phyloP scores from a whole-genome alignment of 2,797 vertebrate genomes.

The Tauraco hartlaubi region DNA sequence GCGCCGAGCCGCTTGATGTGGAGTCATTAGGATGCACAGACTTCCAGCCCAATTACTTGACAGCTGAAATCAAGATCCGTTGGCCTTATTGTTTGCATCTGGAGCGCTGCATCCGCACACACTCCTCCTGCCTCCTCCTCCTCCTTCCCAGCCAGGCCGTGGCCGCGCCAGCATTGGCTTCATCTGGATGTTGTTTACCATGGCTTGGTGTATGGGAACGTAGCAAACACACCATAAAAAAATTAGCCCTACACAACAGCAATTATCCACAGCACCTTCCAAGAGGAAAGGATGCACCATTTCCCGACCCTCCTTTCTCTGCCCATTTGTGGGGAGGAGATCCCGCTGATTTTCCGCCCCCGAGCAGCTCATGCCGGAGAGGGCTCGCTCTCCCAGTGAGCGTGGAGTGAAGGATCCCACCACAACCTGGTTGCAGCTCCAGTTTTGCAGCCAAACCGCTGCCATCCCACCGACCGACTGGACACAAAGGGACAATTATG shows the following conservation, averaged over 20 bases:
- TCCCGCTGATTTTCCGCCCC: neutral
- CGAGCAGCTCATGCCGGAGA: neutral
- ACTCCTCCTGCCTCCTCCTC: neutral
- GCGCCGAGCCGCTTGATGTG: constrained; percentile 45
- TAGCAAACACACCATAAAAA: neutral
- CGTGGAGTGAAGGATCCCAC: neutral
- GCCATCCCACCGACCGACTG: neutral
- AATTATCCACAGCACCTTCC: neutral
- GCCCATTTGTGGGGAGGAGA: neutral
- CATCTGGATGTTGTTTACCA: neutral
- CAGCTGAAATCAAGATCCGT: constrained; percentile 62
- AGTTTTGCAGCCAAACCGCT: neutral
- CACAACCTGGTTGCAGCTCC: neutral
- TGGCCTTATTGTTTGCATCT: constrained; percentile 40
- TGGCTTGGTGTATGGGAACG: neutral
- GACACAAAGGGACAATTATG: constrained; percentile 29
- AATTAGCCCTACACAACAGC: neutral
- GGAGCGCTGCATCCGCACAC: neutral
- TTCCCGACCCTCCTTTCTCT: neutral
- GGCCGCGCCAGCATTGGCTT: neutral
- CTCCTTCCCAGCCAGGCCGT: neutral
- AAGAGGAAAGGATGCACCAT: neutral
- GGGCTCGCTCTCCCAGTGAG: fast-evolving
- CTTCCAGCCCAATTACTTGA: constrained; percentile 51
- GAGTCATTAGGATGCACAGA: constrained; percentile 56